Base-by-base conservation (phyloP, 2,888 invertebrate species). In the Hirtodrosophila cameraria region DNA sequence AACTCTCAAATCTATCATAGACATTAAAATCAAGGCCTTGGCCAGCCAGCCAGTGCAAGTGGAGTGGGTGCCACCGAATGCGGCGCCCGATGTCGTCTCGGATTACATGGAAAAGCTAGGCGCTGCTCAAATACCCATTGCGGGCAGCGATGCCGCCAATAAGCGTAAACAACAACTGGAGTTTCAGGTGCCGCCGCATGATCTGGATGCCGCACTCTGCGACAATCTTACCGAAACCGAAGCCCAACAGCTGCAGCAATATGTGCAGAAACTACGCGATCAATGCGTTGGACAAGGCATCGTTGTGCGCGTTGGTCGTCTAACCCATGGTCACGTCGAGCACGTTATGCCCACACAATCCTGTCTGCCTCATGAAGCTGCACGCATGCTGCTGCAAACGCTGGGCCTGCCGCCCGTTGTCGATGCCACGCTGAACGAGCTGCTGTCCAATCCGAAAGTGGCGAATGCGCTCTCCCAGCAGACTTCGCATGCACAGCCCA, bases 171-270 rank as follows among this genome's bases (percentile, higher is more conserved):
- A 96, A 55, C 94, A 96, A 80, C 92, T 97, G 3, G 95, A 96
- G 82, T 95, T 95, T 63, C 97, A 97, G 91, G 93, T 97, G 54
- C 97, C 97, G 8, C 93, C 95, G 1, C 96, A 97, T 86, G 97
- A 97, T 88, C 93, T 96, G 39, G 95, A 96, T 88, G 90, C 91
- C 1, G 76, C 86, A 0, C 76, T 91, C 4, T 91, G 91, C 59
- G 90, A 91, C 60, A 90, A 90, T 75, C 81, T 93, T 30, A 91
- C 92, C 0, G 90, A 90, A 48, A 84, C 87, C 0, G 93, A 93
- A 71, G 90, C 92, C 43, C 92, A 92, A 39, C 92, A 93, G 63
- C 90, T 93, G 69, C 90, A 92, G 59, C 92, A 92, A 50, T 93
- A 93, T 83, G 91, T 93, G 2, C 91, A 92, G 30, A 92, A 92